phyloP scores from a whole-genome alignment of 2,113 vertebrate species.

The Corythornis vintsioides region DNA sequence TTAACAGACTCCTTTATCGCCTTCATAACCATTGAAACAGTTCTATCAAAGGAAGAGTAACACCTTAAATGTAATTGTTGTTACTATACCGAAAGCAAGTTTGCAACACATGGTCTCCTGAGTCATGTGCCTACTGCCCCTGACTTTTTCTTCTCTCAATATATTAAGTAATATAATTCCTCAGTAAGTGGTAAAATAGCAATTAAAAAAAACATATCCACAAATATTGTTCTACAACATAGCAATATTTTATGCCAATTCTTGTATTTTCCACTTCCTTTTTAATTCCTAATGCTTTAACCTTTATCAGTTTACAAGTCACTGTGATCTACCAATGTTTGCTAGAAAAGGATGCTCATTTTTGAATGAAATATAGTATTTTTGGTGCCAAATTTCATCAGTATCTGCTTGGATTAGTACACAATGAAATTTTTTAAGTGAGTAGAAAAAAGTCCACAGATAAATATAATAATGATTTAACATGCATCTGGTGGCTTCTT shows the following conservation, averaged over 20 bases:
- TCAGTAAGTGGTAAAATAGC: background rate
- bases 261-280: background rate
- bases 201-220: background rate
- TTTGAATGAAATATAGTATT: background rate
- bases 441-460: background rate
- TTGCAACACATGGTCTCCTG: background rate
- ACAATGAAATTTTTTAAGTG: background rate
- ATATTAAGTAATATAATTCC: background rate
- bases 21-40: background rate
- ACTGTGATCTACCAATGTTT: background rate
- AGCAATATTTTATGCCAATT: background rate
- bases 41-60: background rate
- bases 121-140: background rate
- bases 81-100: background rate
- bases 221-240: background rate
- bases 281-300: background rate
- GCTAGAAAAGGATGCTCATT: background rate
- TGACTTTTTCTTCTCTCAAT: background rate
- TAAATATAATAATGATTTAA: background rate
- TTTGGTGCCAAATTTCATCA: accelerated
- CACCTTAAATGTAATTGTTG: background rate
- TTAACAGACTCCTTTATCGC: background rate
- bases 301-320: background rate
- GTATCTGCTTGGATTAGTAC: background rate
- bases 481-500: background rate